Conservation (phyloP, 1,140 invertebrate genomes). For the Micrasema longulum region DNA sequence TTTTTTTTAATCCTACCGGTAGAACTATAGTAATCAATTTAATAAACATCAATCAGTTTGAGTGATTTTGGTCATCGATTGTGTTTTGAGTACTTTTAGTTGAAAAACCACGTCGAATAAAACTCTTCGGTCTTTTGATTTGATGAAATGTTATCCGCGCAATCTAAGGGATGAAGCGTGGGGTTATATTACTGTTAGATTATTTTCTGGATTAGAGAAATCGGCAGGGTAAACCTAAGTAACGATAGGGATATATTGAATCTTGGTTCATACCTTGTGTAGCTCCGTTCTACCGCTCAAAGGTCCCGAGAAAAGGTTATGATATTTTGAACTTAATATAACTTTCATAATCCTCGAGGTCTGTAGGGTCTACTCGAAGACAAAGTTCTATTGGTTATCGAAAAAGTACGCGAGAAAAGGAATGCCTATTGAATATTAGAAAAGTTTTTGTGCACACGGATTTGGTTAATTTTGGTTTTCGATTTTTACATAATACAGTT, state of each 20-base stretch:
- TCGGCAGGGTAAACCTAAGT: no score
- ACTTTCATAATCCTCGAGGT: constrained; percentile 1
- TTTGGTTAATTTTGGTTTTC: no score
- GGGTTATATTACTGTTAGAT: no score
- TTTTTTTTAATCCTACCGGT: neutral
- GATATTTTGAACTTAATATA: constrained; percentile 2
- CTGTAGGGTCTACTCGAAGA: no score
- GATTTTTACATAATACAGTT: no score
- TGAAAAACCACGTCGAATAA: neutral
- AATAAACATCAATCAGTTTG: constrained; percentile 5
- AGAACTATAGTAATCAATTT: neutral
- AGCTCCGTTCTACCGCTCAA: constrained; percentile 14
- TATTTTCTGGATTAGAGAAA: constrained; percentile 29
- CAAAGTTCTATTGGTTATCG: no score
- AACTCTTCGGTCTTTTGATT: neutral
- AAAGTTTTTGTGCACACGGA: no score
- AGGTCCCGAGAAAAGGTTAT: constrained; percentile 6
- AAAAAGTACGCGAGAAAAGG: no score
- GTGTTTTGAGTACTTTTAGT: neutral
- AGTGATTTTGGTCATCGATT: neutral
- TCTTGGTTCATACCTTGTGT: no score
- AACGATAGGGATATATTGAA: no score
- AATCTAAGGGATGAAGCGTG: constrained; percentile 25
- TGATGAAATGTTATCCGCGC: constrained; percentile 22
- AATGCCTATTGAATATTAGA: no score